Evolutionary conservation across 2,888 invertebrate species (phyloP).

Genomic region (Idaea dimidiata): DNA sequence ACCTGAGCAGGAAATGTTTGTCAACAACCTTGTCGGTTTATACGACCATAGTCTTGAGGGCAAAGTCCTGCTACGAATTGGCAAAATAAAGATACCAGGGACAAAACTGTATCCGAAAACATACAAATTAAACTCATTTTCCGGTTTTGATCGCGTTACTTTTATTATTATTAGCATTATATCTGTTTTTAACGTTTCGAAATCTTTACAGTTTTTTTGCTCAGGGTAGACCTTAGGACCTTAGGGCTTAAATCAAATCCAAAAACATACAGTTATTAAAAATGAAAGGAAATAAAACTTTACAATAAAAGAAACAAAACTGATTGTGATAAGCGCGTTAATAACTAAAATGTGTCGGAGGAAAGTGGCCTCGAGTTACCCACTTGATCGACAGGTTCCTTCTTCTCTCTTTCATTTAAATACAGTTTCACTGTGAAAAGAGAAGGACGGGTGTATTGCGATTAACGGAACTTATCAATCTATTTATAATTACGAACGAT

Average conservation of each 20-base stretch:
- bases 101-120: neutral
- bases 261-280: neutral
- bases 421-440: constrained; percentile 36
- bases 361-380: neutral
- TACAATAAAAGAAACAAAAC: neutral
- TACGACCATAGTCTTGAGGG: constrained; percentile 10
- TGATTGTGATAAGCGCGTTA: neutral
- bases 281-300: neutral
- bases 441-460: constrained; percentile 34
- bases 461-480: constrained; percentile 67
- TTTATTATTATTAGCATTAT: no score
- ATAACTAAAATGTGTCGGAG: neutral
- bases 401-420: neutral
- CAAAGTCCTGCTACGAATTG: neutral
- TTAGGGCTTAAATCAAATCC: no score
- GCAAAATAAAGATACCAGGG: neutral
- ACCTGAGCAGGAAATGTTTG: neutral
- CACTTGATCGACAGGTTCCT: neutral
- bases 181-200: no score
- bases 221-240: no score
- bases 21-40: neutral
- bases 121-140: no score
- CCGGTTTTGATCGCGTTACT: no score
- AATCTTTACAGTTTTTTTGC: no score
- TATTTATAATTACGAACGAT: constrained; percentile 68